phyloP scores from a whole-genome alignment of 2,888 invertebrate species.

The Mylabris sibirica region DNA sequence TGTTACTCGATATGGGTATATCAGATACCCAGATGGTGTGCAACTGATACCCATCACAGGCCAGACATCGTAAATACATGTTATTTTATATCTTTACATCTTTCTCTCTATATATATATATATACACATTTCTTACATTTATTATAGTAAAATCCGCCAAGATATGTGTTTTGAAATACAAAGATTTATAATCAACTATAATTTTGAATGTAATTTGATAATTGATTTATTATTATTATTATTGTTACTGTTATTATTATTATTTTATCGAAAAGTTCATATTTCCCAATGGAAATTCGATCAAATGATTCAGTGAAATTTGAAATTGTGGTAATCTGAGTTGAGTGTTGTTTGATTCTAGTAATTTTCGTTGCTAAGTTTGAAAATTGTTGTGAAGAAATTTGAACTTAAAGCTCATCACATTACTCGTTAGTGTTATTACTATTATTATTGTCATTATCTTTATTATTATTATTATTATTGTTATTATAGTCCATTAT shows the following conservation, averaged over 20 bases:
- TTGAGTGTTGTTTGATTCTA: slow-evolving; percentile 8
- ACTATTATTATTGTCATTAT: no score
- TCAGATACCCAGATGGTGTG: slow-evolving; percentile 60
- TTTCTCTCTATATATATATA: slow-evolving; percentile 31
- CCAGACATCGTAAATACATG: slow-evolving; percentile 52
- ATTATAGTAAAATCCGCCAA: neutral
- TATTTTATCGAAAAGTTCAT: neutral
- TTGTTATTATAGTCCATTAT: no score
- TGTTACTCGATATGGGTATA: slow-evolving; percentile 53
- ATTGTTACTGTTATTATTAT: neutral
- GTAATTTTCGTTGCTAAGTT: slow-evolving; percentile 6
- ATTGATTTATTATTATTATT: neutral
- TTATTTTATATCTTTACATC: slow-evolving; percentile 49
- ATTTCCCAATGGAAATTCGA: neutral
- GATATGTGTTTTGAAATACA: no score
- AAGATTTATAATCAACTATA: neutral
- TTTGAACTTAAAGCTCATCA: neutral
- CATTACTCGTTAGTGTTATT: neutral
- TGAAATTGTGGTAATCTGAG: slow-evolving; percentile 1
- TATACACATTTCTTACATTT: neutral
- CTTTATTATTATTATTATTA: no score
- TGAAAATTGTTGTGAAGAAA: neutral
- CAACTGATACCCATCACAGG: slow-evolving; percentile 59
- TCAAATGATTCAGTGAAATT: slow-evolving; percentile 10
- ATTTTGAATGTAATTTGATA: slow-evolving; percentile 1